These are phyloP conservation scores for Callyntrura sp. DNA, from an alignment of 2,888 invertebrate genomes.

Conservation along the genomic window DNA sequence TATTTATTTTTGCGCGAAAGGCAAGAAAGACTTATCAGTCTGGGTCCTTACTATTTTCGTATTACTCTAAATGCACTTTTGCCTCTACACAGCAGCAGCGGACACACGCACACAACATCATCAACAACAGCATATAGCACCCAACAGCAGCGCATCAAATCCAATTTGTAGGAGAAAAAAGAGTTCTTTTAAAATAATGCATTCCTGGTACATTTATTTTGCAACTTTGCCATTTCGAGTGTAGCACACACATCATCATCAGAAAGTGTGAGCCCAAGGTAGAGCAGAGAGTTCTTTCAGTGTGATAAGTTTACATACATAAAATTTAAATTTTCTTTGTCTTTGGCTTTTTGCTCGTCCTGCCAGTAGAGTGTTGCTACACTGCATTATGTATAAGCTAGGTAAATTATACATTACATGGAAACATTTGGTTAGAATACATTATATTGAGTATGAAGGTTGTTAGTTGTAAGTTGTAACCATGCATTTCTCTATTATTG, in stretches of 20 bases:
- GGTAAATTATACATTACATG: no score
- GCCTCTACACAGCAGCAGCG: background rate
- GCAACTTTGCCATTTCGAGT: constrained; percentile 7
- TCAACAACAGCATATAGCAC: background rate
- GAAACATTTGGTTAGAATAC: no score
- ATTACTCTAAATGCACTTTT: background rate
- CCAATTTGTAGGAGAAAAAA: constrained; percentile 11
- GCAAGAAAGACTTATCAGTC: background rate
- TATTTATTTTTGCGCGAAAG: background rate
- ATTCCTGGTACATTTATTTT: background rate
- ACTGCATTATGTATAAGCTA: no score
- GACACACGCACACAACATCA: background rate
- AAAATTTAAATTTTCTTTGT: background rate
- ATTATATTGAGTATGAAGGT: no score
- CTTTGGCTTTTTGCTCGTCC: no score
- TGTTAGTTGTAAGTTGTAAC: no score
- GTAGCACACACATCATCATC: background rate
- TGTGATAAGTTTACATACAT: background rate
- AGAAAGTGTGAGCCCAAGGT: background rate
- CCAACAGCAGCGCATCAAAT: background rate
- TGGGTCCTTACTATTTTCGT: background rate
- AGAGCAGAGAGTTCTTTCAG: background rate
- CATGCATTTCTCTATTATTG: no score
- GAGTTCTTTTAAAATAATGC: background rate
- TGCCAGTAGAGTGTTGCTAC: no score